Conservation (phyloP, 1,140 invertebrate species). For the Drosophila novamexicana region DNA sequence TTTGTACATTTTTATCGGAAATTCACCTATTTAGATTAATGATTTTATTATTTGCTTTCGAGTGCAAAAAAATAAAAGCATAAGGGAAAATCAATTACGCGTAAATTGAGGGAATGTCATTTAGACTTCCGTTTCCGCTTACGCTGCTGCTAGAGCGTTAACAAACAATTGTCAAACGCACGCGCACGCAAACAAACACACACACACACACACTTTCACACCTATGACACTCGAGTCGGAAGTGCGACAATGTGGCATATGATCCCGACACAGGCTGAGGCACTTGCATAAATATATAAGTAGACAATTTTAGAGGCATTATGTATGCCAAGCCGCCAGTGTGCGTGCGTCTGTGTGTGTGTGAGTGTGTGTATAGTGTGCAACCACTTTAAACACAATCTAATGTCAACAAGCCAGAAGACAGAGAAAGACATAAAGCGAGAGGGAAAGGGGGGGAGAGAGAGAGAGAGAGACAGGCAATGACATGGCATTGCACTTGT, state of each 20-base stretch:
- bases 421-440: slow-evolving; percentile 1
- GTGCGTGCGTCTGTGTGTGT: slow-evolving; percentile 14
- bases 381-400: slow-evolving; percentile 80
- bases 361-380: slow-evolving; percentile 22
- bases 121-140: slow-evolving; percentile 66
- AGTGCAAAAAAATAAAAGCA: slow-evolving; percentile 38
- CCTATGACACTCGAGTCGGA: slow-evolving; percentile 39
- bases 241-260: slow-evolving; percentile 75
- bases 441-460: not conserved
- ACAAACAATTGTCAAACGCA: slow-evolving; percentile 72
- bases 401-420: slow-evolving; percentile 73
- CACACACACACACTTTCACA: slow-evolving; percentile 18
- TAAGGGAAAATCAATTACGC: slow-evolving; percentile 67
- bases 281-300: slow-evolving; percentile 78
- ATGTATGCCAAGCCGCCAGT: slow-evolving; percentile 43
- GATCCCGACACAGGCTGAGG: slow-evolving; percentile 55
- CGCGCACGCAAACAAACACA: slow-evolving; percentile 19
- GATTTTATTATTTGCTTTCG: slow-evolving; percentile 21
- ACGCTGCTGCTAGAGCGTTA: slow-evolving; percentile 52
- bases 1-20: slow-evolving; percentile 49
- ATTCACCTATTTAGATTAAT: slow-evolving; percentile 70
- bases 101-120: slow-evolving; percentile 79
- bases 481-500: slow-evolving; percentile 46
- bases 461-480: slow-evolving; percentile 11
- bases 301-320: slow-evolving; percentile 69